phyloP scores from a whole-genome alignment of 2,888 invertebrate species.

The Ditula angustiorana region DNA sequence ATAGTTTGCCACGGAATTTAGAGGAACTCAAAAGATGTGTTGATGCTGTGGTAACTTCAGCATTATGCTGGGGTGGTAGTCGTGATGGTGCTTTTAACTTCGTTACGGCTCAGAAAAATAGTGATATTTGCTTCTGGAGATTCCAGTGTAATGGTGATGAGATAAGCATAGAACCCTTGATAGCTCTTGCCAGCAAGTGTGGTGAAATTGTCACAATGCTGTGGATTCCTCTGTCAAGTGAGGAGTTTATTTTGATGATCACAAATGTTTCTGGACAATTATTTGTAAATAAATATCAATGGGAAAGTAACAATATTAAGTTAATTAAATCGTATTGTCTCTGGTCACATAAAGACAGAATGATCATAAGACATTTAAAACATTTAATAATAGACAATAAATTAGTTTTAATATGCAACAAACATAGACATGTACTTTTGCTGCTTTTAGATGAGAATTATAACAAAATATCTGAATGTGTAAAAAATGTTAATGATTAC shows the following conservation, averaged over 20 bases:
- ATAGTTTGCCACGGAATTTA: constrained; percentile 47
- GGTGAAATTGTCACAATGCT: constrained; percentile 58
- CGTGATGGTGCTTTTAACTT: constrained; percentile 60
- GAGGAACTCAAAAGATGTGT: constrained; percentile 57
- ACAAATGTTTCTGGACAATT: constrained; percentile 64
- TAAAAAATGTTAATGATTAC: constrained; percentile 69
- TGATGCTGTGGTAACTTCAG: constrained; percentile 57
- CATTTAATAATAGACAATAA: constrained; percentile 52
- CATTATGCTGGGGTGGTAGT: constrained; percentile 66
- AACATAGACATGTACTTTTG: constrained; percentile 70
- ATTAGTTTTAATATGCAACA: constrained; percentile 61
- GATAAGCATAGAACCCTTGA: constrained; percentile 48
- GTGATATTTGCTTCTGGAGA: constrained; percentile 64
- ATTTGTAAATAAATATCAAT: constrained; percentile 51
- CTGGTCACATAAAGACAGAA: constrained; percentile 70
- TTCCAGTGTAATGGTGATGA: constrained; percentile 46
- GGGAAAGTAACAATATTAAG: constrained; percentile 49
- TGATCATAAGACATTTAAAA: constrained; percentile 57
- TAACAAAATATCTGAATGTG: constrained; percentile 56
- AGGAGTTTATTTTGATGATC: constrained; percentile 56
- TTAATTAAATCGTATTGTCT: constrained; percentile 47
- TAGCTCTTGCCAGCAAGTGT: constrained; percentile 48
- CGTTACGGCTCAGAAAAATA: constrained; percentile 70
- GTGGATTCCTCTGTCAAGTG: constrained; percentile 58
- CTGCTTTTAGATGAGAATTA: constrained; percentile 58